Base-by-base conservation (phyloP, 2,797 vertebrate species). In the Gadopsis marmoratus region DNA sequence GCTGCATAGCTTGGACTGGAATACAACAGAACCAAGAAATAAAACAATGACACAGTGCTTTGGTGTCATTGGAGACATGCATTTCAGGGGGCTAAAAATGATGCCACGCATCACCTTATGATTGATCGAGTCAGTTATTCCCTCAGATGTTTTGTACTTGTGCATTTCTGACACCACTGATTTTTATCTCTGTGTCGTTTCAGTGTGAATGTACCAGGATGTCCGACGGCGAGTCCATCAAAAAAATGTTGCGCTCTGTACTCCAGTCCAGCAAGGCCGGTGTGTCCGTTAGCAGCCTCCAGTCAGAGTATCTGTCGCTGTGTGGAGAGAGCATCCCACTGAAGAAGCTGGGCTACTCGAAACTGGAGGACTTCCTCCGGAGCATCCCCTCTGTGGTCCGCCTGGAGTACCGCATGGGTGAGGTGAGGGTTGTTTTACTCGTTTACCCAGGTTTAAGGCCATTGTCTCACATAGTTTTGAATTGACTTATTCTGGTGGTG, bases 261-360 rank as follows among this genome's bases (percentile, higher is more conserved):
- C 95, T 99, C 33, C 96, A 97, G 90, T 94, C 97, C 63, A 96
- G 95, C 84, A 98, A 97, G 90, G 80, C 77, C 0, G 97, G 97
- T 0, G 65, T 99, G 81, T 88, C 91, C 21, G 55, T 98, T 33
- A 51, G 64, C 23, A 94, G 79, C 7, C 94, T 99, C 33, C 97
- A 97, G 91, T 71, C 83, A 9, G 97, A 97, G 64, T 99, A 96
- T 89, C 91, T 71, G 29, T 94, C 94, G 1, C 86, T 99, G 65
- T 97, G 97, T 0, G 97, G 97, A 7, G 97, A 99, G 76, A 86
- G 61, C 79, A 98, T 99, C 86, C 97, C 97, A 1, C 91, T 96
- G 84, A 93, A 88, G 54, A 92, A 95, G 37, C 92, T 98, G 56
- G 97, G 97, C 29, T 95, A 93, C 89, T 81, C 85, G 7, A 95